Base-by-base conservation (phyloP, 2,888 invertebrate genomes). In the Emmelina monodactyla region DNA sequence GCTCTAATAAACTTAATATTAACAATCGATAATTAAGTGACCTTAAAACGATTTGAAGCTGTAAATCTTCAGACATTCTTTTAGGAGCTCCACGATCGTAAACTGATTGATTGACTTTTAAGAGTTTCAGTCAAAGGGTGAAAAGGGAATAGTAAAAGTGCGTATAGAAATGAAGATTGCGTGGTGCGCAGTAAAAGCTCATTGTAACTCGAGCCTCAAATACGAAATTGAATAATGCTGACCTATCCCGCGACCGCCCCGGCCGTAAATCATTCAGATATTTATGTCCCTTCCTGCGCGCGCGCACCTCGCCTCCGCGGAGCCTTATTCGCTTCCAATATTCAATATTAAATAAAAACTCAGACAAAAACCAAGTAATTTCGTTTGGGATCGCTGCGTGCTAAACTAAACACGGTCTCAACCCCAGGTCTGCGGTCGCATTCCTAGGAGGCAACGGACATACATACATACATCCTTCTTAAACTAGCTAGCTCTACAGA, bases 181-280 rank as follows among this genome's bases (percentile, higher is more conserved):
- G 9, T 5, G 58, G 61, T 60, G 61, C 68, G 64, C 66, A 64
- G 72, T 78, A 72, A 78, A 73, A 76, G 69, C 76, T 78, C 72
- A 75, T 76, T 76, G 79, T 78, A 76, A 78, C 68, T 58, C 63
- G 73, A 78, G 68, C 63, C 65, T 78, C 75, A 75, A 79, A 79
- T 76, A 78, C 75, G 75, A 78, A 79, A 78, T 78, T 78, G 78
- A 78, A 79, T 78, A 78, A 79, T 78, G 75, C 78, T 78, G 78
- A 79, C 79, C 79, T 79, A 79, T 79, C 78, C 78, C 70, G 75
- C 76, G 76, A 73, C 79, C 78, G 70, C 72, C 67, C 69, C 59
- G 62, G 52, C 58, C 76, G 69, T 79, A 79, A 79, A 78, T 79
- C 78, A 79, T 75, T 60, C 63, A 75, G 78, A 79, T 79, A 78